Percentiles rank a stretch among this genome's conserved stretches.
Conservation (phyloP, 2,113 vertebrate genomes). For the Zosterops hypoxanthus region DNA sequence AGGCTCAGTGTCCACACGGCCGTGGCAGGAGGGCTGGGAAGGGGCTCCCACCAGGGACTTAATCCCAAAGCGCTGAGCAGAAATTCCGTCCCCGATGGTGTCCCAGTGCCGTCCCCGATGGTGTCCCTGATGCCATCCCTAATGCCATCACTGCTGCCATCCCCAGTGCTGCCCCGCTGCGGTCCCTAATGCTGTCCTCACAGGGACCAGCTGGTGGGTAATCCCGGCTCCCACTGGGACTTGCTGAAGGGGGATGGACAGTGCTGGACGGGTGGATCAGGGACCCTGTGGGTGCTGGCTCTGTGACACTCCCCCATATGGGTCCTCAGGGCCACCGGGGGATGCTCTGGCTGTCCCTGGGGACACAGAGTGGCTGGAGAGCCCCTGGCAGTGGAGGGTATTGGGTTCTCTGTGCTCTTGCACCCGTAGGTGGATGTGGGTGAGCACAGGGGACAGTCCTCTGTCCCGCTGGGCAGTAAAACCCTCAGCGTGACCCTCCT, state of each 20-base stretch:
- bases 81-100: fast-evolving
- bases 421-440: not conserved
- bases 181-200: not conserved
- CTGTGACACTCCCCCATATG: fast-evolving
- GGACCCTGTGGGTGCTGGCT: not conserved
- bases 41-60: not conserved
- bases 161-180: not conserved
- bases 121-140: not conserved
- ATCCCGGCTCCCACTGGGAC: not conserved
- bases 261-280: not conserved
- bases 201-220: not conserved
- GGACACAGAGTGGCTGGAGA: fast-evolving
- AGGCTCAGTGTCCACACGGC: not conserved
- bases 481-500: not conserved
- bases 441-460: not conserved
- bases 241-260: not conserved
- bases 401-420: not conserved
- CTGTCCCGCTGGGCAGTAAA: not conserved
- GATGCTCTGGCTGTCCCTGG: not conserved
- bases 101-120: not conserved
- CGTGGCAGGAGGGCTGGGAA: not conserved
- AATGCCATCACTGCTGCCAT: not conserved
- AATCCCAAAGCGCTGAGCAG: not conserved
- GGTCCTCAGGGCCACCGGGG: not conserved
- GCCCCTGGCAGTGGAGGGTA: not conserved